phyloP scores from a whole-genome alignment of 2,888 invertebrate species.

The Idaea straminata region DNA sequence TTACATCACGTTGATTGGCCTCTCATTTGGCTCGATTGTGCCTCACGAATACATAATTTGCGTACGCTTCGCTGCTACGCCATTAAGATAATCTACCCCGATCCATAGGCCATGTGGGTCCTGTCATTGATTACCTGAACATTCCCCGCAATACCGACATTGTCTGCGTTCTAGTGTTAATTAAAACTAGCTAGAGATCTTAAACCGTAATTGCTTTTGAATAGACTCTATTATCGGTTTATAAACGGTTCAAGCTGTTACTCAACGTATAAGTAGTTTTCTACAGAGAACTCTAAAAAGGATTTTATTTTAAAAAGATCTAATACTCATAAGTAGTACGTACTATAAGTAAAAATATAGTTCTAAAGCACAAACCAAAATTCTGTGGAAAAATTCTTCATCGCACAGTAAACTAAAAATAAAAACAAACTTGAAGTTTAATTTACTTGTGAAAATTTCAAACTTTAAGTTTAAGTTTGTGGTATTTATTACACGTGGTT shows the following conservation, averaged over 20 bases:
- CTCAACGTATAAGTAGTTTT: background rate
- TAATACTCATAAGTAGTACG: no score
- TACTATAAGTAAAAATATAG: no score
- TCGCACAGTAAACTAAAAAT: background rate
- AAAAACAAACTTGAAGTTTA: background rate
- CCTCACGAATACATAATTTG: conserved; percentile 72
- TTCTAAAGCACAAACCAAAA: background rate
- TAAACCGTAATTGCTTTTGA: background rate
- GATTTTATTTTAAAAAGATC: no score
- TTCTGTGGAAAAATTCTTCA: background rate
- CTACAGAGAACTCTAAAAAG: background rate
- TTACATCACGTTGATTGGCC: conserved; percentile 67
- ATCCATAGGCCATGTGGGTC: conserved; percentile 43
- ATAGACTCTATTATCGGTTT: background rate
- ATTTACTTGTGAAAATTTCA: background rate
- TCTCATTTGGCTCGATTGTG: conserved; percentile 75
- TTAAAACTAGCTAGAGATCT: conserved; percentile 1
- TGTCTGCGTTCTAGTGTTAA: conserved; percentile 5
- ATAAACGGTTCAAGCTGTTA: background rate
- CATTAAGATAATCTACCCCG: conserved; percentile 71
- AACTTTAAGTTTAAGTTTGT: background rate
- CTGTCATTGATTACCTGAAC: conserved; percentile 51
- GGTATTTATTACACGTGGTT: background rate
- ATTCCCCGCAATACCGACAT: background rate
- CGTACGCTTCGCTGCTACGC: conserved; percentile 49